Evolutionary conservation across 2,888 invertebrate genomes (phyloP), one percentile per base, ranked within the genome.

Genomic region (Trichopria drosophilae): DNA sequence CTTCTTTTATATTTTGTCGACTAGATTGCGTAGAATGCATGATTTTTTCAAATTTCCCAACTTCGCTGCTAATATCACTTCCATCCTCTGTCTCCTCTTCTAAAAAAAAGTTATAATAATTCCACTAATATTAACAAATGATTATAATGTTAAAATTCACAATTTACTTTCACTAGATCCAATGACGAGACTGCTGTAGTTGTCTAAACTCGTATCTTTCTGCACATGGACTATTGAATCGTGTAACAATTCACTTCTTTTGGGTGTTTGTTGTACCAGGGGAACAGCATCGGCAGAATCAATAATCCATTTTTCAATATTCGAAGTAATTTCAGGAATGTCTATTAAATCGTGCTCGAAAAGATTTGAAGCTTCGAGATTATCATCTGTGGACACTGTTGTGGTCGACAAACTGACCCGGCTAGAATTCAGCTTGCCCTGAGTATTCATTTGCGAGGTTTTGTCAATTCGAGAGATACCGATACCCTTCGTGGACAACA

Each of bases 401-500:
- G 62, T 61, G 4, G 64, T 66, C 10, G 68, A 66, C 5, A 63
- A 60, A 56, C 69, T 71, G 44, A 62, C 53, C 51, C 58, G 62
- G 23, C 66, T 63, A 35, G 65, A 53, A 12, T 65, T 66, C 6
- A 58, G 55, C 36, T 37, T 54, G 32, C 34, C 50, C 18, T 45
- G 44, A 6, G 45, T 48, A 41, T 57, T 61, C 19, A 54, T 53
- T 12, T 50, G 53, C 4, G 59, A 47, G 31, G 59, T 62, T 53
- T 62, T 62, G 51, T 61, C 59, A 3, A 75, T 69, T 44, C 68
- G 67, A 37, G 73, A 69, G 26, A 66, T 62, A 13, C 55, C 62
- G 58, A 79, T 75, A 24, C 79, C 79, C 32, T 73, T 68, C n/a
- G 68, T 66, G 0, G 78, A 78, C 7, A 77, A 64, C 12, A 84